Percentiles rank a stretch among this genome's conserved stretches.
phyloP scores from a whole-genome alignment of 37 sponge, comb jelly and placozoan genomes.

The Petrosia ficiformis region DNA sequence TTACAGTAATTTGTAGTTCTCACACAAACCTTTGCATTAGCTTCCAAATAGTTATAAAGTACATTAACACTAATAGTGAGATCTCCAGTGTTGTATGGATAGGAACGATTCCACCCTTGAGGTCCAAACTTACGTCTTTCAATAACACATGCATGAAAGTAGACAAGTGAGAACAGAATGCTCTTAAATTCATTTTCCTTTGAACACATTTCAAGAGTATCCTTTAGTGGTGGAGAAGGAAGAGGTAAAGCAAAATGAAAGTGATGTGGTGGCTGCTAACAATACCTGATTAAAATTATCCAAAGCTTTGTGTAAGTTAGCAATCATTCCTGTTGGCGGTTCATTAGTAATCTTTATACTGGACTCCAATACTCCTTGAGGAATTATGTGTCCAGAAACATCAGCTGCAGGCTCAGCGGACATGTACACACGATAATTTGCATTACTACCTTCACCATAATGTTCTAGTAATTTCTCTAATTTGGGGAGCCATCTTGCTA shows the following conservation, averaged over 20 bases:
- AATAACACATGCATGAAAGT: conserved; percentile 97
- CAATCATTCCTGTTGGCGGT: conserved; percentile 98
- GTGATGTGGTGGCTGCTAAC: not conserved
- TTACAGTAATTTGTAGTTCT: not conserved
- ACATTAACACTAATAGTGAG: conserved; percentile 98
- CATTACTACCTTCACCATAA: conserved; percentile 81
- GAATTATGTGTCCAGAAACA: conserved; percentile 90
- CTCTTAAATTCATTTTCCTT: conserved; percentile 97
- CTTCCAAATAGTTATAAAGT: conserved; percentile 97
- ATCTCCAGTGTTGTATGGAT: conserved; percentile 98
- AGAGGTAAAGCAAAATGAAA: not conserved
- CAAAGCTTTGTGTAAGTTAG: conserved; percentile 95
- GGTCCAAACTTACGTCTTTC: conserved; percentile 99
- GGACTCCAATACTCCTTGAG: conserved; percentile 94
- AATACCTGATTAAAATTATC: conserved; percentile 93
- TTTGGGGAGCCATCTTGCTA: conserved; percentile 89
- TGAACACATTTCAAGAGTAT: conserved; percentile 98
- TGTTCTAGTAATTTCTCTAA: conserved; percentile 96
- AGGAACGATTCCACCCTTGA: conserved; percentile 97
- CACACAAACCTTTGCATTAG: conserved; percentile 81
- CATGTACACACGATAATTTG: conserved; percentile 92
- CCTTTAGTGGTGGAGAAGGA: conserved; percentile 27
- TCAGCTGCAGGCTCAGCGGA: conserved; percentile 95
- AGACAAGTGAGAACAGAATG: conserved; percentile 89
- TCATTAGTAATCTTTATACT: conserved; percentile 99